Evolutionary conservation across 2,113 vertebrate species (phyloP), one percentile per base, ranked within the genome.

Genomic region (Noturus placidus): DNA sequence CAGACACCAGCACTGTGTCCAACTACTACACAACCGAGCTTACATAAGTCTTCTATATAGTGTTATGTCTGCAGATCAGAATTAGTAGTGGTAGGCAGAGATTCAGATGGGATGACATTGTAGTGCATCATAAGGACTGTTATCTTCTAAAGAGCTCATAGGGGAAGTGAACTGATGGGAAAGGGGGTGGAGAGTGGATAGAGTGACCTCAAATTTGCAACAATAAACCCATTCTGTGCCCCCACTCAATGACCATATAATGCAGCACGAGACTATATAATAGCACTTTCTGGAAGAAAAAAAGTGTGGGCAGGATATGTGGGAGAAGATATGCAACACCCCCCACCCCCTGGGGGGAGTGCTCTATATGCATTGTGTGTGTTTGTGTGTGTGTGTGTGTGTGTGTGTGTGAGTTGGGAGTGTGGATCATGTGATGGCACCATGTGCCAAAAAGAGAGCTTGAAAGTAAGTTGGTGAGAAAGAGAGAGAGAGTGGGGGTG

Each of bases 351-450:
- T 22, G 56, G 20, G 79, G 54, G 56, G 20, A 82, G 33, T 22
- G 27, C 33, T 57, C 79, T 82, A 82, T 61, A 82, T 38, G 65
- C 61, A 70, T 61, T 52, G 52, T 70, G 69, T 56, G 38, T 38
- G 38, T 38, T 33, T 27, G 91, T 77, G 91, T 74, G 91, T 91
- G 42, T n/a, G n/a, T 52, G 52, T 70, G 69, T 56, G 38, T 38
- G 38, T 38, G 50, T 27, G 91, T 77, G 91, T 74, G 91, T 91
- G 42, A 69, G 76, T 87, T 14, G 46, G 88, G 90, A 91, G 89
- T 52, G 84, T 87, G 69, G 91, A 90, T 93, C 92, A 93, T 94
- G 93, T 93, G 93, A 95, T 93, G 92, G 90, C 90, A 92, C 79
- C 22, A 74, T 83, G 59, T 94, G 91, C 90, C 90, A 93, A 92